phyloP scores from a whole-genome alignment of 2,888 invertebrate species.

The Ommatoiulus sabulosus region DNA sequence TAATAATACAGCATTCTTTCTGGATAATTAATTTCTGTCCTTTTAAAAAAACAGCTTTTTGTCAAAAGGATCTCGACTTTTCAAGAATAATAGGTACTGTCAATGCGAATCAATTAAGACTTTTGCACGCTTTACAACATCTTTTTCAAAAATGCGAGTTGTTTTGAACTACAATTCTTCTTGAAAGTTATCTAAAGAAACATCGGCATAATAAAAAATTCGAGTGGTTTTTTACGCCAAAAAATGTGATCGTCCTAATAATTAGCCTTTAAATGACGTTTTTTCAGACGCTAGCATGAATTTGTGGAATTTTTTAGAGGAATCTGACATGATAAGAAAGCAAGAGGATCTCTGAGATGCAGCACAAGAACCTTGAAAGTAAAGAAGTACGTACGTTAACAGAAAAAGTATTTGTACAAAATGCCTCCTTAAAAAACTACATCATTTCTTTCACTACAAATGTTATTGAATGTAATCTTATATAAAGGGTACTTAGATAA shows the following conservation, averaged over 20 bases:
- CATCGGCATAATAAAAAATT: neutral
- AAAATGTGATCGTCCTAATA: neutral
- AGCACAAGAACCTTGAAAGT: neutral
- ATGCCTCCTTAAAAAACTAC: too few species aligned
- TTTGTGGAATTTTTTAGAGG: neutral
- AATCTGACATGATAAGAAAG: neutral
- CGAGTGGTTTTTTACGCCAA: neutral
- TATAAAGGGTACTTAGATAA: too few species aligned
- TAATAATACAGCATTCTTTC: neutral
- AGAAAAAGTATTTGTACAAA: too few species aligned
- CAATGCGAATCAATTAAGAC: conserved; percentile 19
- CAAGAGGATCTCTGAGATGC: neutral
- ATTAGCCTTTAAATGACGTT: neutral
- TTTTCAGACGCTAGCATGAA: neutral
- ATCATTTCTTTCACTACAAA: too few species aligned
- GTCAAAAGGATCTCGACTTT: neutral
- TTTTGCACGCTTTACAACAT: neutral
- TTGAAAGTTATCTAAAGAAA: neutral
- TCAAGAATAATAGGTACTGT: neutral
- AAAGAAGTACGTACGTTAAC: too few species aligned
- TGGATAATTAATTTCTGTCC: neutral
- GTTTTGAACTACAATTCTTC: neutral
- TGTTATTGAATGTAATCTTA: too few species aligned
- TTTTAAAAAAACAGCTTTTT: neutral
- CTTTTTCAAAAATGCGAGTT: neutral